Evolutionary conservation across 2,113 vertebrate genomes (phyloP).

Genomic region (Sylvia atricapilla): DNA sequence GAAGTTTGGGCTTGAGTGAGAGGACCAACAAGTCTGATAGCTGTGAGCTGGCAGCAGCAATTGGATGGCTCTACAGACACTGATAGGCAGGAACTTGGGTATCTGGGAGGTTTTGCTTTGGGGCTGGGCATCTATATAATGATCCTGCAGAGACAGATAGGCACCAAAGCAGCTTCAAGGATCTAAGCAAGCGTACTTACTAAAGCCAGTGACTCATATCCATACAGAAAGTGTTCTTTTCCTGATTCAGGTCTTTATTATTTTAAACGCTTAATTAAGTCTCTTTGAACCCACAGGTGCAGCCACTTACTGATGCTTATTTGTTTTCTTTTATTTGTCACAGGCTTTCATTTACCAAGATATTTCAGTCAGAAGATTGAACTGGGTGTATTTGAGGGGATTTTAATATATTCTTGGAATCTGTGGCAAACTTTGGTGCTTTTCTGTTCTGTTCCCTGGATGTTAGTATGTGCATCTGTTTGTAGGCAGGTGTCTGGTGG

Average conservation of each 20-base stretch:
- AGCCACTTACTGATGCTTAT: conserved; percentile 26
- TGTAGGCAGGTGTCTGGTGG: not conserved
- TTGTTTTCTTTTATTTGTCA: conserved; percentile 56
- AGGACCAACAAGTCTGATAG: conserved; percentile 15
- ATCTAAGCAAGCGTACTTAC: conserved; percentile 10
- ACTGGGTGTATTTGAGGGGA: not conserved
- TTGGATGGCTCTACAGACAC: not conserved
- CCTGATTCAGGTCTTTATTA: conserved; percentile 53
- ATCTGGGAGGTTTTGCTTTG: conserved; percentile 16
- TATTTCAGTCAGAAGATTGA: not conserved
- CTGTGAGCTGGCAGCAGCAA: conserved; percentile 20
- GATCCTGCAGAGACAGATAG: conserved; percentile 56
- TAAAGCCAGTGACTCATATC: conserved; percentile 46
- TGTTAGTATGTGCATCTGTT: not conserved
- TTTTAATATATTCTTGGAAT: not conserved
- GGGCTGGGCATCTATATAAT: not conserved
- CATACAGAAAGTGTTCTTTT: conserved; percentile 40
- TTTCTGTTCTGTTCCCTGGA: not conserved
- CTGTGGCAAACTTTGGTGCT: not conserved
- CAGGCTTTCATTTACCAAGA: conserved; percentile 31
- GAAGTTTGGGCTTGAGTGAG: not conserved
- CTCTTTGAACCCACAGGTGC: conserved; percentile 52
- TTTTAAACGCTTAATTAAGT: conserved; percentile 51
- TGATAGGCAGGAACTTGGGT: not conserved
- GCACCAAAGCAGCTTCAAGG: conserved; percentile 47